Base-by-base conservation (phyloP, 1,140 invertebrate species). In the Drosophila trapezifrons region DNA sequence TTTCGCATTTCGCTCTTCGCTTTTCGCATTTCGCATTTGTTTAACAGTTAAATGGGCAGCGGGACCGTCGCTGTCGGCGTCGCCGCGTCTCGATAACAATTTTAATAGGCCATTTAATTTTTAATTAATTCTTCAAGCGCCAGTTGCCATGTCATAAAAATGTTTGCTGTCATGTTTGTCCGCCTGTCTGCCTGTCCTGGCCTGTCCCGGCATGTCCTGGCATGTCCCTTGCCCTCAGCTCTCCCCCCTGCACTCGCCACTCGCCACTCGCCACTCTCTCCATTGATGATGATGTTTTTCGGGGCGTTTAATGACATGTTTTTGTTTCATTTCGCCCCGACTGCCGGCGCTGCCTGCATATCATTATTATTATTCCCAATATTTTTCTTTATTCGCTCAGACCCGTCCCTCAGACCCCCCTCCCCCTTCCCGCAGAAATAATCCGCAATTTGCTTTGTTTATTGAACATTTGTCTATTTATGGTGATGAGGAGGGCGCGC, bases 21-120 rank as follows among this genome's bases (percentile, higher is more conserved):
- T 45, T 45, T 66, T 46, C 29, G 35, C 60, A 18, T 65, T 70
- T 71, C 66, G 42, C 69, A 72, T 72, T 72, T 72, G 69, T 72
- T 71, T 71, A 71, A 72, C 69, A 72, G 35, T 72, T 71, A 71
- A 72, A 72, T 72, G 69, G 69, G 42, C 66, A 71, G 38, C 62
- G 43, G 42, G n/a, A 22, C 25, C 58, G 10, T 45, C 42, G 52
- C 46, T 79, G 64, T 37, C 52, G 75, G 76, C 83, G 83, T 79
- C 83, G 40, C 66, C 12, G 76, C 83, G 84, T 86, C 83, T 87
- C 84, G 83, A 86, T 86, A 86, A 86, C 83, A 83, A 87, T 86
- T 86, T 86, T 87, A 86, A 86, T 86, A 86, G 83, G 83, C 83
- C 83, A 86, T 86, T 86, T 87, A 86, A 86, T 86, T 86, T 86